A percentile compares a stretch with the other conserved stretches of the same genome.
These are phyloP conservation scores for Vidua macroura DNA, from an alignment of 2,113 vertebrate genomes.

Conservation along the genomic window DNA sequence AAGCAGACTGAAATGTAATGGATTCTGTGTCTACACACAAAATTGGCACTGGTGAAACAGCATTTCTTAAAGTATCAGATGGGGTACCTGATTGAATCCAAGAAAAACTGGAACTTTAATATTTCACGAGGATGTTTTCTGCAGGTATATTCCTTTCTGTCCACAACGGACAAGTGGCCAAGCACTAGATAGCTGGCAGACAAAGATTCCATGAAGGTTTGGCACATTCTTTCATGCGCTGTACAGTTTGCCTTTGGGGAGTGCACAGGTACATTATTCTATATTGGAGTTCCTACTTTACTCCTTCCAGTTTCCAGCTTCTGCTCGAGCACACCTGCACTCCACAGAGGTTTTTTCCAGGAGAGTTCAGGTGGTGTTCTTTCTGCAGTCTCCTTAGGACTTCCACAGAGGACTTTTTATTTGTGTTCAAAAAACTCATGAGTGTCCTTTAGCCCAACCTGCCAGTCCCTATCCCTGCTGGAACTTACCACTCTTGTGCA, in stretches of 20 bases:
- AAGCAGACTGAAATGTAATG: not conserved
- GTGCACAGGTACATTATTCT: not conserved
- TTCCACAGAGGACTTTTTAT: not conserved
- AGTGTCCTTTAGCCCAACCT: not conserved
- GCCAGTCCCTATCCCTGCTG: not conserved
- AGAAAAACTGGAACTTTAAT: not conserved
- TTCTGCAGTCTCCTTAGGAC: not conserved
- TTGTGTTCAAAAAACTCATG: not conserved
- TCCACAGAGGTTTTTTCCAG: not conserved
- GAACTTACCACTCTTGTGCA: not conserved
- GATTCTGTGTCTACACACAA: not conserved
- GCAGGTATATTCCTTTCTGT: not conserved
- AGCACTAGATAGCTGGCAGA: not conserved
- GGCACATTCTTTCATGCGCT: not conserved
- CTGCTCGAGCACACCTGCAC: not conserved
- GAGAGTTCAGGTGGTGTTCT: not conserved
- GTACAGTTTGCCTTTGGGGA: not conserved
- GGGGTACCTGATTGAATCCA: not conserved
- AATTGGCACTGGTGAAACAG: not conserved
- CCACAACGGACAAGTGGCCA: not conserved
- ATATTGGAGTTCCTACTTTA: not conserved
- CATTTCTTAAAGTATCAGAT: not conserved
- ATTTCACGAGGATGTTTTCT: not conserved
- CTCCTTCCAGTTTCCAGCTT: not conserved
- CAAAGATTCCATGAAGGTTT: not conserved